Conservation (phyloP, 2,888 invertebrate species). For the Crematogaster levior region DNA sequence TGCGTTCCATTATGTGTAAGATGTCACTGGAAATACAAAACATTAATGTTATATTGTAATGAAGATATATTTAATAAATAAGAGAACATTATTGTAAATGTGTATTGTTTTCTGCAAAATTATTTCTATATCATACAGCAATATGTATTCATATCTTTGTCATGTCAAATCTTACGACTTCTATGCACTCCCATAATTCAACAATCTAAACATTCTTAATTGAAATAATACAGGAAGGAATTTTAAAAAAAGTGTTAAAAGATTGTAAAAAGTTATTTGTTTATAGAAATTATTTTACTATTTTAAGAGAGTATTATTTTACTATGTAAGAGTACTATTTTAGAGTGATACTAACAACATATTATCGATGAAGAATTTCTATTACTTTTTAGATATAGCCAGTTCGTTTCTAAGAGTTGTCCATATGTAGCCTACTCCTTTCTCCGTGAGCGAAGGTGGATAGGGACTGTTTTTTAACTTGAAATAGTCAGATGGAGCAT, state of each 20-base stretch:
- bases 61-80: conserved; percentile 69
- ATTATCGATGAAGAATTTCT: background rate
- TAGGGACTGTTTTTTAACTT: conserved; percentile 92
- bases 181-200: background rate
- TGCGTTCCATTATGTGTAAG: background rate
- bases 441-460: conserved; percentile 87
- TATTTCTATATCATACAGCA: background rate
- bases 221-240: conserved; percentile 13
- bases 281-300: background rate
- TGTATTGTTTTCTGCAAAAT: conserved; percentile 37
- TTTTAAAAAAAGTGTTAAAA: conserved; percentile 3
- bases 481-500: conserved; percentile 96
- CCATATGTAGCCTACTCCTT: conserved; percentile 82
- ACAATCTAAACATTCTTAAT: background rate
- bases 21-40: conserved; percentile 54
- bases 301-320: no score
- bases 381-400: conserved; percentile 71
- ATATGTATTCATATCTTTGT: background rate
- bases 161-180: background rate
- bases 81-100: conserved; percentile 24
- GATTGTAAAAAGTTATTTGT: background rate
- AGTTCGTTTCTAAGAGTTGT: conserved; percentile 83
- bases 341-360: background rate
- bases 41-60: conserved; percentile 69
- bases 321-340: no score